These are phyloP conservation scores for Xylota sylvarum DNA, from an alignment of 2,888 invertebrate genomes.

Conservation along the genomic window DNA sequence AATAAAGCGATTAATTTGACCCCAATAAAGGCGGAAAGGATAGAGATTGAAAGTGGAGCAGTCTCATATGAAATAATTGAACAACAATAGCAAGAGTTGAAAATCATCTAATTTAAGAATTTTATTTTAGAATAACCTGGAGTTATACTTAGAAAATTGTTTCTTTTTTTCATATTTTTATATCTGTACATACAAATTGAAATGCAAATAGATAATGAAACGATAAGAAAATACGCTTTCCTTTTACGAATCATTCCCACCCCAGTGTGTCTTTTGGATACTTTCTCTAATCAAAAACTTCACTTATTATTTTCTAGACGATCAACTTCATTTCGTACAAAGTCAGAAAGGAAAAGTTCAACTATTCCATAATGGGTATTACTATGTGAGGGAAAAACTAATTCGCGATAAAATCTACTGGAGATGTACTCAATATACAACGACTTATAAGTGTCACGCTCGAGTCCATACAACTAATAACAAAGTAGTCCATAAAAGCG, in stretches of 20 bases:
- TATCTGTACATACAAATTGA: constrained; percentile 51
- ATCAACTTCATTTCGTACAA: constrained; percentile 66
- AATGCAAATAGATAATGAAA: constrained; percentile 40
- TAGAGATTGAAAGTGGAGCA: constrained; percentile 78
- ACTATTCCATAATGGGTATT: constrained; percentile 81
- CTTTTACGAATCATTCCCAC: constrained; percentile 10
- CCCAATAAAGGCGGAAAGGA: constrained; percentile 78
- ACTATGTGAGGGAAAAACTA: constrained; percentile 83
- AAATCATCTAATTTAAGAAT: constrained; percentile 14
- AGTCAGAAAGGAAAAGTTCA: constrained; percentile 84
- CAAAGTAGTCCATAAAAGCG: constrained; percentile 80
- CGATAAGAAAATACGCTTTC: constrained; percentile 1
- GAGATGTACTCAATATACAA: constrained; percentile 84
- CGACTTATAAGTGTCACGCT: constrained; percentile 82
- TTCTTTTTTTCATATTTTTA: constrained; percentile 54
- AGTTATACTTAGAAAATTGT: constrained; percentile 30
- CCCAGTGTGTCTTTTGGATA: not conserved
- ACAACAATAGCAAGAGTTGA: constrained; percentile 44
- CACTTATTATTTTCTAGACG: constrained; percentile 53
- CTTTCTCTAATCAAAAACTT: constrained; percentile 8
- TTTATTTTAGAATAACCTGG: constrained; percentile 13
- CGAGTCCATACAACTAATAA: constrained; percentile 82
- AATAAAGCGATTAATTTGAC: constrained; percentile 79
- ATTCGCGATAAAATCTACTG: constrained; percentile 83
- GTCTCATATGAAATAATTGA: constrained; percentile 65